Evolutionary conservation across 2,797 vertebrate genomes (phyloP).

Genomic region (Poeciliopsis gracilis): DNA sequence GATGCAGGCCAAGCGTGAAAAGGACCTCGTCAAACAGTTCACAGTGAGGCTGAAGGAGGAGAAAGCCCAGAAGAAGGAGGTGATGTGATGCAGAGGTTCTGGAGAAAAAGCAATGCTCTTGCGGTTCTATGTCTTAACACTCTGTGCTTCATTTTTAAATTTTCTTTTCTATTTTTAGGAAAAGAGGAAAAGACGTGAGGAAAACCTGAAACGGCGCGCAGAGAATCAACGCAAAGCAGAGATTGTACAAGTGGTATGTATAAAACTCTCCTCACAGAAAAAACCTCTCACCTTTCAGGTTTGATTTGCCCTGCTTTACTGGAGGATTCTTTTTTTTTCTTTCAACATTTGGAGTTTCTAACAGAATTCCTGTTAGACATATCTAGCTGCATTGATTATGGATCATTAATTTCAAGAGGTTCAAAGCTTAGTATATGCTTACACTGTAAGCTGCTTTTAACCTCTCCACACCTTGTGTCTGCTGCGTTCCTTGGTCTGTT

Average conservation of each 20-base stretch:
- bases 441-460: no score
- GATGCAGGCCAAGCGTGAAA: conserved; percentile 88
- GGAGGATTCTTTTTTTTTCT: not conserved
- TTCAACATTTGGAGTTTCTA: not conserved
- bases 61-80: conserved; percentile 84
- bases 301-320: not conserved
- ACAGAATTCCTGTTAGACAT: not conserved
- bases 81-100: conserved; percentile 35
- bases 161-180: conserved; percentile 76
- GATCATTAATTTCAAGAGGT: not conserved
- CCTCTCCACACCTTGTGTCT: not conserved
- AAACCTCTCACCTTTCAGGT: not conserved
- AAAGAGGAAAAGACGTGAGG: conserved; percentile 86
- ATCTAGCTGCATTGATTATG: not conserved
- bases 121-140: not conserved
- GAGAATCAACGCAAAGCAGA: conserved; percentile 92
- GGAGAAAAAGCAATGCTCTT: not conserved
- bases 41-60: conserved; percentile 85
- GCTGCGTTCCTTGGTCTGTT: not conserved
- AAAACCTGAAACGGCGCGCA: conserved; percentile 86
- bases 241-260: conserved; percentile 94
- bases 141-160: not conserved
- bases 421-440: no score
- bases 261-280: no score
- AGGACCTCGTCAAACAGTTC: conserved; percentile 80